Base-by-base conservation (phyloP, 1,140 invertebrate species). In the Drosophila prosaltans region DNA sequence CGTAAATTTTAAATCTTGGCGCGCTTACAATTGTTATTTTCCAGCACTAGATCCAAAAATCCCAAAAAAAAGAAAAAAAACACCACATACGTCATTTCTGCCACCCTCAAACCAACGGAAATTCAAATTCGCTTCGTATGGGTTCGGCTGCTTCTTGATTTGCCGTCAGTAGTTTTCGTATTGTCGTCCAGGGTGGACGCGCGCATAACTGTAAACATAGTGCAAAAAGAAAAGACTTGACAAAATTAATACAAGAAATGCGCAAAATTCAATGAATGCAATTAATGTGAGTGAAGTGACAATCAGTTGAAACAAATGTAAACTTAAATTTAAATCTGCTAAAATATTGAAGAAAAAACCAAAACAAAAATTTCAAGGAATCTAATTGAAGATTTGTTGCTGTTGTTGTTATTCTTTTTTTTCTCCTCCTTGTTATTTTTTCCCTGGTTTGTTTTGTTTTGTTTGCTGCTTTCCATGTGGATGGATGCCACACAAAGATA, bases 231-330 rank as follows among this genome's bases (percentile, higher is more conserved):
- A 48, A 51, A 51, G 8, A 51, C 8, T 10, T 51, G 1, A 51
- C 45, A 10, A 51, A 26, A 10, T 51, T 0, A 51, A 51, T 26
- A 51, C 45, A 51, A 51, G 8, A 51, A 51, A 51, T 51, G 45
- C 45, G 45, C 21, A 51, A 51, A 51, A 26, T 51, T 51, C 45
- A 51, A 26, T 26, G 45, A 51, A 51, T 26, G 21, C 45, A 51
- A 51, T 51, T 51, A 51, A 51, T 26, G 45, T 51, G 45, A 51
- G 45, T 51, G 45, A 51, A 51, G 45, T 51, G 45, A 51, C 16
- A 26, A 51, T 7, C 7, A 51, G 26, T 51, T 51, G 9, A 51
- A 51, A 51, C 8, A 26, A 10, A 51, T 10, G 8, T 6, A 1
- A 26, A 51, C 3, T 24, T 26, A 8, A 24, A 8, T 21, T 48